Conservation (phyloP, 2,888 invertebrate species). For the Heliothis peltigera region DNA sequence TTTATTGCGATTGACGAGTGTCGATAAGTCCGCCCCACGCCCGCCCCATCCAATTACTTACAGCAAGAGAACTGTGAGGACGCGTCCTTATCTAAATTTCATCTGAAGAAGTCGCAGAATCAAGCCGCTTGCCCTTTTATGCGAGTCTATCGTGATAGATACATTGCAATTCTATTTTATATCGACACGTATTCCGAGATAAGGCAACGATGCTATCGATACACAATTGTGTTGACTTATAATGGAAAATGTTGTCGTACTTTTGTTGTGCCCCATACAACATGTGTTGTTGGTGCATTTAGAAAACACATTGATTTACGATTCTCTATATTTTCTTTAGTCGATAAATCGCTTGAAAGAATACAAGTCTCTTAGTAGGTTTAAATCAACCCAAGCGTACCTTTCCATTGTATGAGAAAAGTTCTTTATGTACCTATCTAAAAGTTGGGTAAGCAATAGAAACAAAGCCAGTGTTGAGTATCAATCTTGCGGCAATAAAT, state of each 20-base stretch:
- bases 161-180: slow-evolving; percentile 78
- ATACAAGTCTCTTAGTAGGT: slow-evolving; percentile 42
- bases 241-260: slow-evolving; percentile 54
- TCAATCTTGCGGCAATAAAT: slow-evolving; percentile 11
- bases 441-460: slow-evolving; percentile 32
- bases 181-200: slow-evolving; percentile 76
- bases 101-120: slow-evolving; percentile 80
- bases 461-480: slow-evolving; percentile 37
- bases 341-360: slow-evolving; percentile 52
- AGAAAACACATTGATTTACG: slow-evolving; percentile 68
- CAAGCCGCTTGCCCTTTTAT: slow-evolving; percentile 65
- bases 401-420: slow-evolving; percentile 46
- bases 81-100: slow-evolving; percentile 84
- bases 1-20: slow-evolving; percentile 86
- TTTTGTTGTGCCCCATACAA: slow-evolving; percentile 31
- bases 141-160: slow-evolving; percentile 64
- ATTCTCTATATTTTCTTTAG: slow-evolving; percentile 53
- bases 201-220: slow-evolving; percentile 62
- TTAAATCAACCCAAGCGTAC: slow-evolving; percentile 41
- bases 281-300: slow-evolving; percentile 55
- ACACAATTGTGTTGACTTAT: slow-evolving; percentile 62
- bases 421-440: slow-evolving; percentile 32
- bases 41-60: slow-evolving; percentile 87
- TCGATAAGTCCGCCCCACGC: slow-evolving; percentile 78
- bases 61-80: slow-evolving; percentile 72